phyloP scores from a whole-genome alignment of 2,797 vertebrate genomes.

The Lacerta agilis region DNA sequence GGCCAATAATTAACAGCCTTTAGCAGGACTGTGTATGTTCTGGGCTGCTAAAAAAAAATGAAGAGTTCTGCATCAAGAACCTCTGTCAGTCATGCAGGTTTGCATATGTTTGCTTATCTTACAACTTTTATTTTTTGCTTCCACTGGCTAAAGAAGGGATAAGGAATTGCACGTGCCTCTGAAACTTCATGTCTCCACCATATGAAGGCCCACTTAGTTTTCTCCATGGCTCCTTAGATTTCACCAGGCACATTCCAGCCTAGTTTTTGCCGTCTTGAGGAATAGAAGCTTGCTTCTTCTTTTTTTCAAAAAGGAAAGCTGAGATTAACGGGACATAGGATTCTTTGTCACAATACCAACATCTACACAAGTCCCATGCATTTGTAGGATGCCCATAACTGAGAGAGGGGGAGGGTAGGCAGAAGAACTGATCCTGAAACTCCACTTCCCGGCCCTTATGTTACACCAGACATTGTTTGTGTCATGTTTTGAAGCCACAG shows the following conservation, averaged over 20 bases:
- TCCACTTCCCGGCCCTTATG: neutral
- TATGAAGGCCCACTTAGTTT: slow-evolving; percentile 9
- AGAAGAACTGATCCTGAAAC: neutral
- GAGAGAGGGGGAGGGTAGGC: too few relatives aligned
- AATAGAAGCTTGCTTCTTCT: neutral
- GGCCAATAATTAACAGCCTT: neutral
- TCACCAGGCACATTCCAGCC: neutral
- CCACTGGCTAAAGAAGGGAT: neutral
- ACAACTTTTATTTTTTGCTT: neutral
- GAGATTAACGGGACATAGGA: neutral
- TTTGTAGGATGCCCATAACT: neutral
- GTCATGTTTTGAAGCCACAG: neutral
- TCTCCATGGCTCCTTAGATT: neutral
- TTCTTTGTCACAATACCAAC: neutral
- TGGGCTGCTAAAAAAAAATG: neutral
- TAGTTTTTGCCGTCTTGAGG: neutral
- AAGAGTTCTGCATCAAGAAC: neutral
- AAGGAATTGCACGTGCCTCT: slow-evolving; percentile 11
- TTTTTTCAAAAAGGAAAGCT: neutral
- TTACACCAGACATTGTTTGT: neutral
- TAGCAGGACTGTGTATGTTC: neutral
- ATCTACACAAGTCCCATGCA: neutral
- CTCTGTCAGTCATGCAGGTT: neutral
- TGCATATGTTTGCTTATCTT: neutral
- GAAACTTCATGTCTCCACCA: neutral